These are phyloP conservation scores for Cephus nigrinus DNA, from an alignment of 2,888 invertebrate genomes.

Conservation along the genomic window DNA sequence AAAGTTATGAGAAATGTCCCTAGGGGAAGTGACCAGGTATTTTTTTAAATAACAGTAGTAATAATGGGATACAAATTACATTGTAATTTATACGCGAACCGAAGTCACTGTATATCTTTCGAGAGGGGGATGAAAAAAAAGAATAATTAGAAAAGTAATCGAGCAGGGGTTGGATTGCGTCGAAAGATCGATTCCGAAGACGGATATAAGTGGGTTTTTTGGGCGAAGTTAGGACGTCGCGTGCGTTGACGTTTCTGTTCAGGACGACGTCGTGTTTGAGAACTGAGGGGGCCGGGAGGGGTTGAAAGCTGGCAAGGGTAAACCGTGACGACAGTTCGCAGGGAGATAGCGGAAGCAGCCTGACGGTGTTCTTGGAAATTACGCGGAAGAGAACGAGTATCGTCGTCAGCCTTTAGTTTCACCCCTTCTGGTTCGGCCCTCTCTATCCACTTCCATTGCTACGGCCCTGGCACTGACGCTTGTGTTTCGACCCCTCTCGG, in stretches of 20 bases:
- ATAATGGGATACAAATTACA: no score
- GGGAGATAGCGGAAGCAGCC: constrained; percentile 18
- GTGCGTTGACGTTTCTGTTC: not conserved
- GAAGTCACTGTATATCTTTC: no score
- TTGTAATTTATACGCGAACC: no score
- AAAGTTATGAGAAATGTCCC: no score
- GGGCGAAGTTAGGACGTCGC: not conserved
- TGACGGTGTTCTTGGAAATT: constrained; percentile 7
- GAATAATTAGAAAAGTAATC: not conserved
- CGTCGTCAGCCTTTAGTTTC: not conserved
- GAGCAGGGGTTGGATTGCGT: not conserved
- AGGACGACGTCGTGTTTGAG: not conserved
- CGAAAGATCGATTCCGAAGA: not conserved
- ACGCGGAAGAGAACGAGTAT: constrained; percentile 8
- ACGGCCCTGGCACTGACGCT: not conserved
- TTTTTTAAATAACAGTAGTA: no score
- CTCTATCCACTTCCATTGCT: not conserved
- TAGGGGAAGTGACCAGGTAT: no score
- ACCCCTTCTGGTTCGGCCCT: not conserved
- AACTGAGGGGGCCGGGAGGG: not conserved
- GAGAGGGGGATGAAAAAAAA: no score
- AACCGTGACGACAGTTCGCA: not conserved
- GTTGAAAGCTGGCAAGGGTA: not conserved
- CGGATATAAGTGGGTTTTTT: not conserved
- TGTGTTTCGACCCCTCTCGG: not conserved